These are phyloP conservation scores for Archocentrus centrarchus DNA, from an alignment of 2,113 vertebrate genomes.

Conservation along the genomic window DNA sequence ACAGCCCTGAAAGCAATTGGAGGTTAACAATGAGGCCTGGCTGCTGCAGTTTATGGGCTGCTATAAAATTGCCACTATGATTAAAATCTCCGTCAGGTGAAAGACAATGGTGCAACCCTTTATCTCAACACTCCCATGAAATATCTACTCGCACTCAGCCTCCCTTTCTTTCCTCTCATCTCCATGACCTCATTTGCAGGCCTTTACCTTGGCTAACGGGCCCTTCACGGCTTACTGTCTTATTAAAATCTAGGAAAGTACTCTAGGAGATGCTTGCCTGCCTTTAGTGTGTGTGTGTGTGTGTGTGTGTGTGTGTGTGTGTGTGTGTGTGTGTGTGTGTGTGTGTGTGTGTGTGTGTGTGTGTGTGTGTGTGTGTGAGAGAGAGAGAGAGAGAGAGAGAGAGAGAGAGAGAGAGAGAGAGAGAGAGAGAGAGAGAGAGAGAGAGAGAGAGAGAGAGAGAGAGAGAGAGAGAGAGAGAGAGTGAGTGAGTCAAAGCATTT, in stretches of 20 bases:
- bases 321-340: neutral
- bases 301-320: neutral
- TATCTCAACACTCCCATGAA: slow-evolving; percentile 32
- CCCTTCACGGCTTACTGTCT: slow-evolving; percentile 28
- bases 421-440: no score
- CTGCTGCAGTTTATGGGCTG: slow-evolving; percentile 70
- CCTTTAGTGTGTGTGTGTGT: neutral
- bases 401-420: neutral
- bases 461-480: no score
- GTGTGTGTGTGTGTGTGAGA: no score
- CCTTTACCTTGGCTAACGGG: slow-evolving; percentile 29
- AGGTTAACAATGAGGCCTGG: slow-evolving; percentile 78
- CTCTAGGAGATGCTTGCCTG: neutral
- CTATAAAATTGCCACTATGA: slow-evolving; percentile 75
- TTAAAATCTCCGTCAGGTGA: slow-evolving; percentile 76
- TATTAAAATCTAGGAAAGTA: slow-evolving; percentile 16
- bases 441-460: neutral
- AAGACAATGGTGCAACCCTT: slow-evolving; percentile 59
- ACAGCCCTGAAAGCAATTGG: slow-evolving; percentile 75
- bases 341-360: neutral
- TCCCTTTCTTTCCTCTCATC: slow-evolving; percentile 11
- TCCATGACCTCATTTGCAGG: slow-evolving; percentile 47
- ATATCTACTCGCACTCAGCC: slow-evolving; percentile 1
- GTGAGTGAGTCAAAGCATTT: neutral
- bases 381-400: neutral